phyloP scores from a whole-genome alignment of 2,113 vertebrate genomes.

The Vombatus ursinus region DNA sequence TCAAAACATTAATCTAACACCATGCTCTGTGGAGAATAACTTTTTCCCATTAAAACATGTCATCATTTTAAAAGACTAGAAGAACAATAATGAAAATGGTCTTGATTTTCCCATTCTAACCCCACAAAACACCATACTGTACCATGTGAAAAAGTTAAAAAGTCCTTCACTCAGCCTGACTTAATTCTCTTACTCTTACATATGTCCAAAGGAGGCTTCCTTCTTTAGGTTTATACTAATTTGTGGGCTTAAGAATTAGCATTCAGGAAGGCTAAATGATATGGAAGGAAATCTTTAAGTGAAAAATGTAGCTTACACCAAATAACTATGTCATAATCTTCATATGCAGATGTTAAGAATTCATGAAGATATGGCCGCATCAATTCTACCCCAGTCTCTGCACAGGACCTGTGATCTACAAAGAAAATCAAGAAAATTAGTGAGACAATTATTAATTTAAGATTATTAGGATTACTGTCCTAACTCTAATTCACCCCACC shows the following conservation, averaged over 20 bases:
- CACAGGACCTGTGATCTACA: conserved; percentile 98
- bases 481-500: background rate
- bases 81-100: background rate
- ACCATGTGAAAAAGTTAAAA: background rate
- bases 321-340: conserved; percentile 99
- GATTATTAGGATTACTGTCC: background rate
- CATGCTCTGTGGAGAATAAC: background rate
- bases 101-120: background rate
- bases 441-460: conserved; percentile 50
- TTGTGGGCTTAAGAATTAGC: background rate
- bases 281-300: conserved; percentile 48
- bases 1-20: background rate
- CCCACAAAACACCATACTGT: background rate
- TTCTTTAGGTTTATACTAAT: background rate
- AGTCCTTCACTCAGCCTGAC: background rate
- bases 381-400: conserved; percentile 96
- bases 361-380: conserved; percentile 99
- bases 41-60: background rate
- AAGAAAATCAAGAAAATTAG: conserved; percentile 55
- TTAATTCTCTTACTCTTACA: background rate
- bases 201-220: background rate
- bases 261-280: background rate
- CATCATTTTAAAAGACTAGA: background rate
- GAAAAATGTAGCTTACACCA: conserved; percentile 93
- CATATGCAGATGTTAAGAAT: conserved; percentile 97